Evolutionary conservation across 2,113 vertebrate genomes (phyloP).

Genomic region (Rhinoderma darwinii): DNA sequence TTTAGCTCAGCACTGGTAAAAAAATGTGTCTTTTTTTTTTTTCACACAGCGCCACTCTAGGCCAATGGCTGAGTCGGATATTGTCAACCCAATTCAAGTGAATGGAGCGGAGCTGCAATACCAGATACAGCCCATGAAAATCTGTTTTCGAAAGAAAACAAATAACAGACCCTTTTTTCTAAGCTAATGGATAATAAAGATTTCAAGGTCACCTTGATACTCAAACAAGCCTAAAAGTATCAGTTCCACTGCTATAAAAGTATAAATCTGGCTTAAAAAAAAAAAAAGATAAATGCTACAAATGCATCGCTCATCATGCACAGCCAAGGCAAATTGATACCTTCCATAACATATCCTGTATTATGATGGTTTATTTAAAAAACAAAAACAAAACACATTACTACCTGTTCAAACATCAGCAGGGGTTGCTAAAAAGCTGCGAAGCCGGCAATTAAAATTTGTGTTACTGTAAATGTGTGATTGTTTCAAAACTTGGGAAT

Average conservation of each 20-base stretch:
- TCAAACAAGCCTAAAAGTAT: neutral
- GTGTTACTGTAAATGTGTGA: slow-evolving; percentile 17
- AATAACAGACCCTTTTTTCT: neutral
- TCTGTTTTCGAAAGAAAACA: neutral
- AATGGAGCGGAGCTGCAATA: too few species aligned
- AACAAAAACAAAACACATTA: slow-evolving; percentile 10
- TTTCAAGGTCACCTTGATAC: neutral
- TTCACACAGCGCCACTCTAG: too few species aligned
- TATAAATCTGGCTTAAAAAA: neutral
- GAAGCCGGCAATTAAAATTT: neutral
- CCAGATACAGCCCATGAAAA: neutral
- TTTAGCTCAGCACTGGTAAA: too few species aligned
- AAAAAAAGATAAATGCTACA: neutral
- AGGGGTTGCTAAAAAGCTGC: neutral
- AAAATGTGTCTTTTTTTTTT: too few species aligned
- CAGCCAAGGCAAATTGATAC: neutral
- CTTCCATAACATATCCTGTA: slow-evolving; percentile 15
- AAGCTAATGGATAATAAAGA: neutral
- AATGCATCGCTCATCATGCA: too few species aligned
- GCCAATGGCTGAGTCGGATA: too few species aligned
- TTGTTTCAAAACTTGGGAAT: slow-evolving; percentile 7
- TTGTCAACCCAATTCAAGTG: too few species aligned
- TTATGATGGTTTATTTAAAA: neutral
- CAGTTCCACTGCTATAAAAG: neutral
- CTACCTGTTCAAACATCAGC: neutral